Evolutionary conservation across 1,140 invertebrate species (phyloP).

Genomic region (Drosophila littoralis): DNA sequence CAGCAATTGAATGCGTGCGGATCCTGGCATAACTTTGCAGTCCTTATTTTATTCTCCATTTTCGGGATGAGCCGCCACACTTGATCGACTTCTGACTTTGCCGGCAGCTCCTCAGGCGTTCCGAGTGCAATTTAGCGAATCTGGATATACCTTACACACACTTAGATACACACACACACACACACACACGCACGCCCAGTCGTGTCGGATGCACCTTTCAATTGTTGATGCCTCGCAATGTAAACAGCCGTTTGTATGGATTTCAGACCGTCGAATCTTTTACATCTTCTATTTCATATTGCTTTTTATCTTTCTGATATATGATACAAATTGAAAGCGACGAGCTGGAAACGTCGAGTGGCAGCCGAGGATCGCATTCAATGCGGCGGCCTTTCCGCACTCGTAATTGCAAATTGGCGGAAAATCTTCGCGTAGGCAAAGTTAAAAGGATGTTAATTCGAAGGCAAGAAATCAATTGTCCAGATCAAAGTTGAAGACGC

Average conservation of each 20-base stretch:
- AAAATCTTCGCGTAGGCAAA: background rate
- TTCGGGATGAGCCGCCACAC: slow-evolving; percentile 48
- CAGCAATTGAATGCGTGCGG: slow-evolving; percentile 30
- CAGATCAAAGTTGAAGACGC: background rate
- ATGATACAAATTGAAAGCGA: slow-evolving; percentile 80
- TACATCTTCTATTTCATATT: background rate
- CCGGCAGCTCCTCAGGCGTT: slow-evolving; percentile 53
- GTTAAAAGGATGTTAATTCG: slow-evolving; percentile 9
- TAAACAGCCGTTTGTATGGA: slow-evolving; percentile 2
- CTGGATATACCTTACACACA: background rate
- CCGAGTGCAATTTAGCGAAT: slow-evolving; percentile 63
- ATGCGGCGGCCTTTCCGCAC: background rate
- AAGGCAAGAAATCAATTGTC: slow-evolving; percentile 35
- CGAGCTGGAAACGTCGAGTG: slow-evolving; percentile 79
- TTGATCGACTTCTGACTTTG: slow-evolving; percentile 76
- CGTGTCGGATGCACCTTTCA: background rate
- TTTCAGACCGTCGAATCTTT: background rate
- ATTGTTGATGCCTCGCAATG: slow-evolving; percentile 3
- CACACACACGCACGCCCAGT: background rate
- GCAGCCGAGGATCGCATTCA: slow-evolving; percentile 13
- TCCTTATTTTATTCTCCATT: background rate
- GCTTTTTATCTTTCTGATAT: slow-evolving; percentile 34
- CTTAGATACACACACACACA: background rate
- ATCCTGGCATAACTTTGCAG: background rate
- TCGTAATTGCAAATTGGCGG: slow-evolving; percentile 33